Evolutionary conservation across 2,888 invertebrate genomes (phyloP).

Genomic region (Hartigia nigra): DNA sequence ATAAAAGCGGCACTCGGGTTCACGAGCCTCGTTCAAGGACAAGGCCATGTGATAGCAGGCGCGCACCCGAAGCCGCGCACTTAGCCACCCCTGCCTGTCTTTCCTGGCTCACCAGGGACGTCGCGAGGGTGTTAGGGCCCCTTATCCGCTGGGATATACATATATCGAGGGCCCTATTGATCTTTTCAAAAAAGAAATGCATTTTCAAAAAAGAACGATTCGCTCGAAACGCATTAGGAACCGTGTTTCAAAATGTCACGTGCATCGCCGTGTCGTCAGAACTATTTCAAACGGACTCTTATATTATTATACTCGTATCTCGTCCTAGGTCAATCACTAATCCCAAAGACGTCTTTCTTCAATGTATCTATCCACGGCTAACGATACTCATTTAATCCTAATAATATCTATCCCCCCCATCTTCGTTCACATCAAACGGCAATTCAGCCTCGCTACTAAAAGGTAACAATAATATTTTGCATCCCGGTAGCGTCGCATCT

Average conservation of each 20-base stretch:
- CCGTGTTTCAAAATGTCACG: neutral
- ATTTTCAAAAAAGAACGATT: neutral
- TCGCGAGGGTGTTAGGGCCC: constrained; percentile 7
- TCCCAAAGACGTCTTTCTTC: neutral
- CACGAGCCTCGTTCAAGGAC: constrained; percentile 69
- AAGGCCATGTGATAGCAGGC: constrained; percentile 70
- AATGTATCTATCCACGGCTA: neutral
- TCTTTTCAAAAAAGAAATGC: neutral
- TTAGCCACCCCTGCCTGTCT: constrained; percentile 53
- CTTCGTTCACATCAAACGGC: neutral
- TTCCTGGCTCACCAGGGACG: constrained; percentile 33
- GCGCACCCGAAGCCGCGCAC: constrained; percentile 62
- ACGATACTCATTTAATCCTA: neutral
- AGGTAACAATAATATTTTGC: neutral
- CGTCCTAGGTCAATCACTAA: neutral
- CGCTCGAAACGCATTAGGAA: neutral
- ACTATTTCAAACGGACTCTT: neutral
- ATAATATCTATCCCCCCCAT: neutral
- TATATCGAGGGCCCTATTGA: neutral
- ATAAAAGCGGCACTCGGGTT: constrained; percentile 64
- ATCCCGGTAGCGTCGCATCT: neutral
- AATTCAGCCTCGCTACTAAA: neutral
- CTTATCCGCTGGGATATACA: neutral
- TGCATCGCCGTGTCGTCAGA: neutral
- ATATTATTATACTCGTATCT: neutral